Conservation (phyloP, 2,113 vertebrate species). For the Coptodon rendalli region DNA sequence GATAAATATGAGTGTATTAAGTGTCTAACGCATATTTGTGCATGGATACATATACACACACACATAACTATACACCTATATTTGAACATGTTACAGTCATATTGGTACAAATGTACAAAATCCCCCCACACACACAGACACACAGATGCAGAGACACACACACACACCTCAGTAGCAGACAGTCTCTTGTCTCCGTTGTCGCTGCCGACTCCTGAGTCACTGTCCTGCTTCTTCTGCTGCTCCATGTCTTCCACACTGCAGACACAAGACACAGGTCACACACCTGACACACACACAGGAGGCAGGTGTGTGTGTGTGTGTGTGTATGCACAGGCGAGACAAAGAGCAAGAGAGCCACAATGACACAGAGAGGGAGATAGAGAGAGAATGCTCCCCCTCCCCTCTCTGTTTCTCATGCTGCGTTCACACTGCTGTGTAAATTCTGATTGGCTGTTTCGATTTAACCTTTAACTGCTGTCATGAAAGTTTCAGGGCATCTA, state of each 20-base stretch:
- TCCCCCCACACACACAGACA: neutral
- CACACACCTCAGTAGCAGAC: slow-evolving; percentile 83
- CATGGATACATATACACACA: neutral
- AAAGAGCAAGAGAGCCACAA: neutral
- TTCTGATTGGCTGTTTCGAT: neutral
- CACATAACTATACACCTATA: neutral
- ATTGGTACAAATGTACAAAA: neutral
- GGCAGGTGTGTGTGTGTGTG: neutral
- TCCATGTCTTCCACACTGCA: slow-evolving; percentile 80
- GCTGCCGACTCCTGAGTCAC: slow-evolving; percentile 91
- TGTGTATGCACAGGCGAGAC: neutral
- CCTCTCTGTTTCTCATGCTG: neutral
- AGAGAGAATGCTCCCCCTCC: neutral
- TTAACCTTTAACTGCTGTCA: neutral
- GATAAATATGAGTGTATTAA: neutral
- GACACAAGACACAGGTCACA: slow-evolving; percentile 25
- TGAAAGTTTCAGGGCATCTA: neutral
- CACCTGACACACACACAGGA: neutral
- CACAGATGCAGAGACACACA: neutral
- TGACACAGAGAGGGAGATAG: neutral
- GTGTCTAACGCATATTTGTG: neutral
- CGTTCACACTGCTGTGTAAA: neutral
- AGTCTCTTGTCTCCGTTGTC: slow-evolving; percentile 94
- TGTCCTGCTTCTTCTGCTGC: slow-evolving; percentile 87
- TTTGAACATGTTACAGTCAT: neutral